A percentile compares a stretch with the other conserved stretches of the same genome.
These are phyloP conservation scores for Neotoma lepida DNA, from an alignment of 2,113 vertebrate genomes.

Conservation along the genomic window DNA sequence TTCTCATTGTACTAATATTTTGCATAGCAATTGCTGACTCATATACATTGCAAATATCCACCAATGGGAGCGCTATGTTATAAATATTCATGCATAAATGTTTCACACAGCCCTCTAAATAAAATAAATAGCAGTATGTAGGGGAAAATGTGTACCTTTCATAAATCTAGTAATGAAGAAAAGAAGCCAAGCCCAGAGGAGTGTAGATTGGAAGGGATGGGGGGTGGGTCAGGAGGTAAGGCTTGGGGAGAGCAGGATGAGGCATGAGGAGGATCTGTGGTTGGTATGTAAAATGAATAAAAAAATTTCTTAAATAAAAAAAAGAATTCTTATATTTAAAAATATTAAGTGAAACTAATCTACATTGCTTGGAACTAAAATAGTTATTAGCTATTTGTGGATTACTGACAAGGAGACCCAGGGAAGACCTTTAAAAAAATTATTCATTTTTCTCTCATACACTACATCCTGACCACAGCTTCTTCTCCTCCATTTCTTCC, in stretches of 20 bases:
- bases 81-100: background rate
- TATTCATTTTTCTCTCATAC: background rate
- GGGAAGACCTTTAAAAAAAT: background rate
- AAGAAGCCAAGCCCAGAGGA: background rate
- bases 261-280: no score
- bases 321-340: background rate
- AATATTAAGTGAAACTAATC: background rate
- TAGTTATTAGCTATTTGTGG: background rate
- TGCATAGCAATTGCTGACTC: background rate
- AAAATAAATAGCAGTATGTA: background rate
- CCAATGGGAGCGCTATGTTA: background rate
- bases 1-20: background rate
- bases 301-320: no score
- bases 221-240: no score
- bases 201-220: no score
- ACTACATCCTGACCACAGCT: background rate
- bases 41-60: background rate
- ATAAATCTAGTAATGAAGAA: background rate
- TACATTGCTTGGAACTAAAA: background rate
- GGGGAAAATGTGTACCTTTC: background rate
- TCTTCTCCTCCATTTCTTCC: background rate
- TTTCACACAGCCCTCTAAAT: background rate
- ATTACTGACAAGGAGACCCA: background rate
- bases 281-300: no score
- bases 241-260: no score